Evolutionary conservation across 2,888 invertebrate species (phyloP).

Genomic region (Brassicogethes aeneus): DNA sequence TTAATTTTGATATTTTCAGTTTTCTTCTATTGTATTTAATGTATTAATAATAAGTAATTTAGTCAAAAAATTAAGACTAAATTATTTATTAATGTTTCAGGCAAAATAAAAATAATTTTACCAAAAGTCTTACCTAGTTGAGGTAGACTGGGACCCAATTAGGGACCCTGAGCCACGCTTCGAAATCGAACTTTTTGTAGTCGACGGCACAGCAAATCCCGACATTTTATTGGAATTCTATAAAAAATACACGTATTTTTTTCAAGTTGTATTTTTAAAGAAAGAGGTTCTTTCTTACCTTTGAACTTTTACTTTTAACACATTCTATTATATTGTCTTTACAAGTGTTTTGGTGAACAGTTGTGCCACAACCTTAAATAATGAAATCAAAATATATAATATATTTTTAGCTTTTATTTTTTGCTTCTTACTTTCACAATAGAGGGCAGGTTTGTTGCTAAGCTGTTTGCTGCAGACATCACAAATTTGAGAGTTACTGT

Average conservation of each 20-base stretch:
- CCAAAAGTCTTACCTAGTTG: conserved; percentile 33
- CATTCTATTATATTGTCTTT: conserved; percentile 84
- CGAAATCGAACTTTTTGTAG: conserved; percentile 35
- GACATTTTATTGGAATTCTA: conserved; percentile 38
- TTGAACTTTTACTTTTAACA: conserved; percentile 59
- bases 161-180: conserved; percentile 37
- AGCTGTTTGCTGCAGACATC: conserved; percentile 73
- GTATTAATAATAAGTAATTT: too few species aligned
- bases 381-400: conserved; percentile 7
- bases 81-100: too few species aligned
- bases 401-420: neutral
- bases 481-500: conserved; percentile 56
- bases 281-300: too few species aligned
- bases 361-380: conserved; percentile 70
- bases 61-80: too few species aligned
- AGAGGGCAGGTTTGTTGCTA: conserved; percentile 72
- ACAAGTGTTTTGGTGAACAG: conserved; percentile 79
- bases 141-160: conserved; percentile 31
- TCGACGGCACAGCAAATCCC: conserved; percentile 35
- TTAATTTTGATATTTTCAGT: neutral
- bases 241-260: conserved; percentile 12
- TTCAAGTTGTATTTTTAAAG: neutral
- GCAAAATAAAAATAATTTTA: too few species aligned
- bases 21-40: neutral
- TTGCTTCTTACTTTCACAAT: conserved; percentile 67